Percentiles rank a stretch among this genome's conserved stretches.
These are phyloP conservation scores for Thera obeliscata DNA, from an alignment of 2,888 invertebrate species.

Conservation along the genomic window DNA sequence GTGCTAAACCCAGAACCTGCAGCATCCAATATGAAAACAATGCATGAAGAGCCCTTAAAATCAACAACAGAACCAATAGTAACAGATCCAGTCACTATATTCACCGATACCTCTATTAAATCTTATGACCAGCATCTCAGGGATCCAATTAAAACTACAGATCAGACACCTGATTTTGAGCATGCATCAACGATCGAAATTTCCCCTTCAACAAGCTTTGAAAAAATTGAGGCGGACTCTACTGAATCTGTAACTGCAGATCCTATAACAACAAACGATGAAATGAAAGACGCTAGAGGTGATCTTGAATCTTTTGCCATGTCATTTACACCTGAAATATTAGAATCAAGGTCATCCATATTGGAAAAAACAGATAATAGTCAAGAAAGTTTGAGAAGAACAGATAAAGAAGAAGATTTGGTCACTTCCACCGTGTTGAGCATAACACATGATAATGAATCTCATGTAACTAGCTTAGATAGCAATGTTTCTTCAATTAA, in stretches of 20 bases:
- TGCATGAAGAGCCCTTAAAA: not conserved
- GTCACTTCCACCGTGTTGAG: constrained; percentile 1
- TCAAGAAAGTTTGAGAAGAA: constrained; percentile 16
- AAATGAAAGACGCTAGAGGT: constrained; percentile 35
- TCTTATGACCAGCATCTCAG: constrained; percentile 4
- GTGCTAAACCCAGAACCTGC: not conserved
- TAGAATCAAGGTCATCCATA: constrained; percentile 57
- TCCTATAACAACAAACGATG: constrained; percentile 37
- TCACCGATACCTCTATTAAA: constrained; percentile 8
- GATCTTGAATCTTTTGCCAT: constrained; percentile 47
- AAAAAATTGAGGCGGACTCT: constrained; percentile 39
- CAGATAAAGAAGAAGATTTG: constrained; percentile 38
- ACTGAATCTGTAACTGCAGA: constrained; percentile 52
- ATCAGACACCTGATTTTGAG: constrained; percentile 39
- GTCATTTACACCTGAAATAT: constrained; percentile 41
- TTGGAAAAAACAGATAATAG: constrained; percentile 32
- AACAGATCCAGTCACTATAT: not conserved
- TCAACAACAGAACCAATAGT: not conserved
- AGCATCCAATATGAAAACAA: constrained; percentile 1
- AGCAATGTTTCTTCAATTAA: constrained; percentile 12
- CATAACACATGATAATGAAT: constrained; percentile 6
- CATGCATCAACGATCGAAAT: constrained; percentile 59
- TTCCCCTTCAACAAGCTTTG: constrained; percentile 46
- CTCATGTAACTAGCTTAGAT: constrained; percentile 7
- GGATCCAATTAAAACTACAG: constrained; percentile 9